A percentile compares a stretch with the other conserved stretches of the same genome.
These are phyloP conservation scores for Sinocyclocheilus grahami DNA, from an alignment of 2,113 vertebrate species.

Conservation along the genomic window DNA sequence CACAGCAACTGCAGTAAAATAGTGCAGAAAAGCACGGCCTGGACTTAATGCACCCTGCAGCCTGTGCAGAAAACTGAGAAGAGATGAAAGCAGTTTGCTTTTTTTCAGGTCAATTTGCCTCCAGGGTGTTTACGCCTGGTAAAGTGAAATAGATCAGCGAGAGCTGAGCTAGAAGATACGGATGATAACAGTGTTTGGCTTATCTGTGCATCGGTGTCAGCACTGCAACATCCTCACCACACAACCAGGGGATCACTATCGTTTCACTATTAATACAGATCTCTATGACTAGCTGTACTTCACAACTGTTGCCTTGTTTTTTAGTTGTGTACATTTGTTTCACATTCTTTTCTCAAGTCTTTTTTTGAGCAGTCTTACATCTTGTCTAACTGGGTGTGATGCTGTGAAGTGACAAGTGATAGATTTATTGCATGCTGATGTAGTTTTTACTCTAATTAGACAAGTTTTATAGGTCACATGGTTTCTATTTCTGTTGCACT, in stretches of 20 bases:
- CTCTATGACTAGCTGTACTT: background rate
- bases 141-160: constrained; percentile 68
- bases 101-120: constrained; percentile 75
- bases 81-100: constrained; percentile 68
- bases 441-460: constrained; percentile 2
- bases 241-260: constrained; percentile 22
- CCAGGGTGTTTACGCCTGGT: constrained; percentile 68
- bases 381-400: background rate
- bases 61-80: constrained; percentile 65
- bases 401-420: constrained; percentile 8
- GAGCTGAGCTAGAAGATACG: constrained; percentile 62
- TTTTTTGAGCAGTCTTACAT: background rate
- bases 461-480: constrained; percentile 2
- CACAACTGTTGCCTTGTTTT: constrained; percentile 8
- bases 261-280: background rate
- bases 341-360: background rate
- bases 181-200: constrained; percentile 55
- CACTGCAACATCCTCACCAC: background rate
- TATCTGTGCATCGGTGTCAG: constrained; percentile 36
- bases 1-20: background rate
- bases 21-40: constrained; percentile 45
- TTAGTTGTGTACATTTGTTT: background rate
- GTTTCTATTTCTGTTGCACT: constrained; percentile 13
- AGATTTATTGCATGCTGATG: constrained; percentile 3
- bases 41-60: constrained; percentile 59